phyloP scores from a whole-genome alignment of 1,140 invertebrate species.

The Scaptodrosophila lebanonensis region DNA sequence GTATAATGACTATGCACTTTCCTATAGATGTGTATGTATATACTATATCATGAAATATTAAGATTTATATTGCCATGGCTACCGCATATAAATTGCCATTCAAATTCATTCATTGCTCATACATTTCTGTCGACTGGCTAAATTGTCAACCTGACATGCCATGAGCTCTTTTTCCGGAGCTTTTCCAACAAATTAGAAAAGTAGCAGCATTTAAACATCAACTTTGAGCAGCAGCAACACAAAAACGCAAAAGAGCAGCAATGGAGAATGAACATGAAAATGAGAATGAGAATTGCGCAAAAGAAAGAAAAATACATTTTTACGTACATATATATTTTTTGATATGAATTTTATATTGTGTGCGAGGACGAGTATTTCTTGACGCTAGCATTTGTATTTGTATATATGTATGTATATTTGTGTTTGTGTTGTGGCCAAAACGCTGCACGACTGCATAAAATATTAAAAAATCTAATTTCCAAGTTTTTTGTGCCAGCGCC shows the following conservation, averaged over 20 bases:
- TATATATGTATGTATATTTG: constrained; percentile 1
- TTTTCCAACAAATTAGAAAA: constrained; percentile 61
- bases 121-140: constrained; percentile 48
- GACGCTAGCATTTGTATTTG: too few species aligned
- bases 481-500: constrained; percentile 21
- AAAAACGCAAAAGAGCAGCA: neutral
- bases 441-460: constrained; percentile 58
- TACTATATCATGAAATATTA: too few species aligned
- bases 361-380: too few species aligned
- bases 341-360: constrained; percentile 56
- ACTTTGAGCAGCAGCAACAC: too few species aligned
- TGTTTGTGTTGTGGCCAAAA: constrained; percentile 51
- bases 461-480: constrained; percentile 72
- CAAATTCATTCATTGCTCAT: neutral
- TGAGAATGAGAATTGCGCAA: constrained; percentile 16
- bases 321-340: constrained; percentile 30
- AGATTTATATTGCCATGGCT: too few species aligned
- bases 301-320: neutral
- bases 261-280: constrained; percentile 42
- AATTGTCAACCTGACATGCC: constrained; percentile 66
- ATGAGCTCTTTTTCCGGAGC: too few species aligned
- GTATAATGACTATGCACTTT: too few species aligned
- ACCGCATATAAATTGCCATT: too few species aligned
- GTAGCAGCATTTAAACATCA: constrained; percentile 59
- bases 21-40: too few species aligned